Percentiles rank a stretch among this genome's conserved stretches.
Evolutionary conservation across 2,797 vertebrate genomes (phyloP).

Genomic region (Aplochiton taeniatus): DNA sequence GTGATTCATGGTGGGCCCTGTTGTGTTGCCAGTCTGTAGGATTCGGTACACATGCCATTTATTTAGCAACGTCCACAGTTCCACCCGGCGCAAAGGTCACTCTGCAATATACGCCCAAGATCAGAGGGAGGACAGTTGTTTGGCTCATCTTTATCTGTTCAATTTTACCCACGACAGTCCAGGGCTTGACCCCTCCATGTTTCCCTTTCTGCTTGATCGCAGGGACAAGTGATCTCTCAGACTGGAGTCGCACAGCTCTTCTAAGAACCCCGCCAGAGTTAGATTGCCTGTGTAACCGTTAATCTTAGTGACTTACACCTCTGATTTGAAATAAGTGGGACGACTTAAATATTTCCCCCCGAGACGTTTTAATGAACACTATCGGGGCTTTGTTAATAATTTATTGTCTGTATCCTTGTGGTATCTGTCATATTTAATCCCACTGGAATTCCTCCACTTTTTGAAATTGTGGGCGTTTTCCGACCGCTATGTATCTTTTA

Average conservation of each 20-base stretch:
- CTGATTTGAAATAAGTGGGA: slow-evolving; percentile 59
- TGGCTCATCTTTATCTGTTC: slow-evolving; percentile 21
- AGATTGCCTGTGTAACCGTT: slow-evolving; percentile 41
- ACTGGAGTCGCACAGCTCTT: slow-evolving; percentile 39
- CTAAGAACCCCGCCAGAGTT: slow-evolving; percentile 3
- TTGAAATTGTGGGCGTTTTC: slow-evolving; percentile 33
- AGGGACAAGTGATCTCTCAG: slow-evolving; percentile 33
- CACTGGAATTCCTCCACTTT: slow-evolving; percentile 36
- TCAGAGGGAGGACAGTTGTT: slow-evolving; percentile 11
- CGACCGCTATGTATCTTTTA: slow-evolving; percentile 25
- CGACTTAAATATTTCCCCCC: slow-evolving; percentile 62
- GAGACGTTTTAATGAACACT: slow-evolving; percentile 68
- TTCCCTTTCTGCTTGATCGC: slow-evolving; percentile 44
- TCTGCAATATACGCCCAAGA: slow-evolving; percentile 13
- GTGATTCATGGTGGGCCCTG: too few relatives aligned
- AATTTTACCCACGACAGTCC: slow-evolving; percentile 21
- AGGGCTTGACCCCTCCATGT: slow-evolving; percentile 36
- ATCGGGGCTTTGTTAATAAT: slow-evolving; percentile 63
- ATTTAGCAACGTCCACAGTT: neutral
- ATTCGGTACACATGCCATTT: neutral
- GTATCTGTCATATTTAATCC: slow-evolving; percentile 65
- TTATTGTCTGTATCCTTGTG: slow-evolving; percentile 65
- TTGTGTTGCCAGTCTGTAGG: too few relatives aligned
- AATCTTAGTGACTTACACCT: slow-evolving; percentile 53
- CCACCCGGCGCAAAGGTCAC: slow-evolving; percentile 12